A percentile compares a stretch with the other conserved stretches of the same genome.
phyloP scores from a whole-genome alignment of 2,888 invertebrate species.

The Lithophane ornitopus region DNA sequence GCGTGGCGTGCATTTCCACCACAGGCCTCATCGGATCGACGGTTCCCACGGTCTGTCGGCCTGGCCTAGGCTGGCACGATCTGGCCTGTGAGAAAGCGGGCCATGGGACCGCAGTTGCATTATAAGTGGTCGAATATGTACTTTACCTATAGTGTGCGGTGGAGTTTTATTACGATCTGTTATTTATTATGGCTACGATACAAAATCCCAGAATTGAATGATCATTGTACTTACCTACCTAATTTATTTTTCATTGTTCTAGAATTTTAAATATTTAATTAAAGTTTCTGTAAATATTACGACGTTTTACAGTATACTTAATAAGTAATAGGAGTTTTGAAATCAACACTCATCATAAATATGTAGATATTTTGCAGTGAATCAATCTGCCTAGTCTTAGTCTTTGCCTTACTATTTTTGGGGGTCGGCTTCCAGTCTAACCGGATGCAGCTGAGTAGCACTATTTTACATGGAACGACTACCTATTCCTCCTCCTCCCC shows the following conservation, averaged over 20 bases:
- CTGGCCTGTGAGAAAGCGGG: too few relatives aligned
- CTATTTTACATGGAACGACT: too few relatives aligned
- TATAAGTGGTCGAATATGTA: too few relatives aligned
- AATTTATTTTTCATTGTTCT: not conserved
- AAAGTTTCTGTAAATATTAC: not conserved
- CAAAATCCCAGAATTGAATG: not conserved
- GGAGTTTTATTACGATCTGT: conserved; percentile 1
- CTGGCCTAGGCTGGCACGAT: too few relatives aligned
- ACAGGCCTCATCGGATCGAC: too few relatives aligned
- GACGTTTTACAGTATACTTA: not conserved
- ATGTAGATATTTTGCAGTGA: not conserved
- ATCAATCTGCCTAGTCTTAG: not conserved
- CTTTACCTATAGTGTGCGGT: not conserved
- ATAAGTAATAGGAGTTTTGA: not conserved
- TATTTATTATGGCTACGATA: not conserved
- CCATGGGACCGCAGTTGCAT: too few relatives aligned
- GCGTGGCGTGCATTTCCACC: too few relatives aligned
- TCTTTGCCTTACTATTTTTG: not conserved
- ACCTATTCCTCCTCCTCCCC: too few relatives aligned
- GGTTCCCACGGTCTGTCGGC: too few relatives aligned
- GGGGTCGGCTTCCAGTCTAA: not conserved
- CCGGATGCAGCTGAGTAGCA: not conserved
- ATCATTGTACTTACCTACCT: not conserved
- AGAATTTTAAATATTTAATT: not conserved
- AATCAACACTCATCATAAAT: not conserved